phyloP scores from a whole-genome alignment of 2,888 invertebrate genomes.

The Apeira syringaria region DNA sequence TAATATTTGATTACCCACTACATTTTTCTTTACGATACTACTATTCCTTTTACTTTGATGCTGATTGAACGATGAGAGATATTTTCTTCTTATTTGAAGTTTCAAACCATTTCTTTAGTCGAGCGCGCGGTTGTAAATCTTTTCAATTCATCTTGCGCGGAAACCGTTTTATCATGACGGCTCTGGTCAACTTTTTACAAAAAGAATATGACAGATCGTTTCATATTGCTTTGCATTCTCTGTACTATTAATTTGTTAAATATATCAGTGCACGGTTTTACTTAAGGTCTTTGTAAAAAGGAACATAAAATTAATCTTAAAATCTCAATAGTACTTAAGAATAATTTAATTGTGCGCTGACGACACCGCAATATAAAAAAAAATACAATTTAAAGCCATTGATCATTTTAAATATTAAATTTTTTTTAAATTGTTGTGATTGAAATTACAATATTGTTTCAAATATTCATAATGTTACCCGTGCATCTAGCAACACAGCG shows the following conservation, averaged over 20 bases:
- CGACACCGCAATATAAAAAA: too few species aligned
- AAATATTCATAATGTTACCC: too few species aligned
- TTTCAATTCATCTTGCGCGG: conserved; percentile 23
- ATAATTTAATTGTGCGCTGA: too few species aligned
- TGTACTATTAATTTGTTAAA: conserved; percentile 1
- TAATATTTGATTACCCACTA: too few species aligned
- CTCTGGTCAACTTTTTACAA: conserved; percentile 17
- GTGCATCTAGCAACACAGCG: conserved; percentile 49
- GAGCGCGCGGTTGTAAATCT: conserved; percentile 19
- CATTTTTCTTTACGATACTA: conserved; percentile 9
- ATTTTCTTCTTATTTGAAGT: conserved; percentile 14
- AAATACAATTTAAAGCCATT: too few species aligned
- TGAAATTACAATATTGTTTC: too few species aligned
- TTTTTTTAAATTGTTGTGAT: too few species aligned
- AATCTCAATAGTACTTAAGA: too few species aligned
- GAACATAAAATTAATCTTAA: too few species aligned
- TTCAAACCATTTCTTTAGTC: conserved; percentile 12
- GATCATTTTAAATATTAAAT: too few species aligned
- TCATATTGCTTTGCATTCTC: conserved; percentile 15
- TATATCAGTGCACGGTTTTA: conserved; percentile 6
- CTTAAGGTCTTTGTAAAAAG: too few species aligned
- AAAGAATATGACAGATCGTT: conserved; percentile 18
- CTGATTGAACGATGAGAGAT: conserved; percentile 17
- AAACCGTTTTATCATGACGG: conserved; percentile 17
- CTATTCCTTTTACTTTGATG: conserved; percentile 10